Evolutionary conservation across 2,797 vertebrate genomes (phyloP).

Genomic region (Sebastes vulpes): DNA sequence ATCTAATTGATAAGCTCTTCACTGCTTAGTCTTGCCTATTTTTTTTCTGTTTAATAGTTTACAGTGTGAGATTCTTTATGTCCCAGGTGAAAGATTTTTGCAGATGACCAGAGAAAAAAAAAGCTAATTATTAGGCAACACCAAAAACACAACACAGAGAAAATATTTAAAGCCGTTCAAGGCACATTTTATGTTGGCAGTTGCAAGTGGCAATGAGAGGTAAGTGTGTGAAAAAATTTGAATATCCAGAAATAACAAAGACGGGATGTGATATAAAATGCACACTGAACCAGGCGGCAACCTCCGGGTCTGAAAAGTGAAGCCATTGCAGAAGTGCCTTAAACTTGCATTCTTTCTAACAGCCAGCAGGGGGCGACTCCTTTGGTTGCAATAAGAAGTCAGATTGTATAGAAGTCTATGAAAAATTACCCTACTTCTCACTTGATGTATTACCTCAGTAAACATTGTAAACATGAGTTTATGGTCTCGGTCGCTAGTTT

Average conservation of each 20-base stretch:
- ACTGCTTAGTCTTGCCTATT: constrained; percentile 15
- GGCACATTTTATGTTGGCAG: neutral
- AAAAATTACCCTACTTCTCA: too few species aligned
- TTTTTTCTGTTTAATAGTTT: neutral
- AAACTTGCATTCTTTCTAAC: too few species aligned
- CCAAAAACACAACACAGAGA: constrained; percentile 13
- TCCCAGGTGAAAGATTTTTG: constrained; percentile 37
- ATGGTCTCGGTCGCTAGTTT: too few species aligned
- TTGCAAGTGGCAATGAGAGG: constrained; percentile 1
- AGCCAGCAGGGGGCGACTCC: too few species aligned
- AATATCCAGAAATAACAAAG: too few species aligned
- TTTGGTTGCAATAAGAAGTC: too few species aligned
- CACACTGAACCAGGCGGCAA: neutral
- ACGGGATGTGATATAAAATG: neutral
- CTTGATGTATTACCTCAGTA: too few species aligned
- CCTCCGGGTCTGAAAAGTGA: too few species aligned
- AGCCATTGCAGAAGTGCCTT: too few species aligned
- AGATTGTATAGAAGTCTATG: too few species aligned
- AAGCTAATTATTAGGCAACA: constrained; percentile 22
- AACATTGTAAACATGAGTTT: too few species aligned
- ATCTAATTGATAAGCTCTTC: constrained; percentile 39
- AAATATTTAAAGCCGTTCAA: constrained; percentile 38
- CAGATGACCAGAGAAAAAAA: constrained; percentile 17
- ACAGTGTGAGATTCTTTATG: neutral
- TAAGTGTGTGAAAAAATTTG: neutral